Percentiles rank a stretch among this genome's conserved stretches.
Conservation (phyloP, 2,888 invertebrate species). For the Catocala sponsa region DNA sequence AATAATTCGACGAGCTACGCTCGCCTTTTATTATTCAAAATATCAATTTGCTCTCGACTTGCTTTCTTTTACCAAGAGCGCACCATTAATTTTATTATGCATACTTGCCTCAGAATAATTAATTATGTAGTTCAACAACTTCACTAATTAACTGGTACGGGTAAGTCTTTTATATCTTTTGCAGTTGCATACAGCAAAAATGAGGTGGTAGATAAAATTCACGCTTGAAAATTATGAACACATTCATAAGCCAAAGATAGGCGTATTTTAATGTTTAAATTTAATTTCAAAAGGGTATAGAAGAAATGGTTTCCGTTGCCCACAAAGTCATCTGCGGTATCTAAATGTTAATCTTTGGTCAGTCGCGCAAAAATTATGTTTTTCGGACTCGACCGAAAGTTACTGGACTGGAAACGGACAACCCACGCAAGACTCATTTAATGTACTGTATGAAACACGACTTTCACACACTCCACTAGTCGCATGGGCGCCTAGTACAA, state of each 20-base stretch:
- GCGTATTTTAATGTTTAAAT: conserved; percentile 44
- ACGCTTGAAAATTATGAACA: conserved; percentile 16
- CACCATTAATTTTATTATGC: conserved; percentile 61
- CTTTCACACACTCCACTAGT: conserved; percentile 35
- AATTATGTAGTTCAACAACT: conserved; percentile 50
- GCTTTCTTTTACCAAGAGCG: conserved; percentile 73
- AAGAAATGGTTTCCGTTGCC: conserved; percentile 72
- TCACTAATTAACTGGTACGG: conserved; percentile 10
- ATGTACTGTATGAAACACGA: conserved; percentile 56
- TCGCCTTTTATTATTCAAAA: conserved; percentile 87
- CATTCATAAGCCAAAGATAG: conserved; percentile 25
- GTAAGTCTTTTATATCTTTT: conserved; percentile 10
- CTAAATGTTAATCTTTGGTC: conserved; percentile 87
- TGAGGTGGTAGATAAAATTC: neutral
- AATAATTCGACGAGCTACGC: conserved; percentile 79
- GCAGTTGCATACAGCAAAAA: neutral
- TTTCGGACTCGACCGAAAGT: conserved; percentile 78
- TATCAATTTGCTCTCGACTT: conserved; percentile 82
- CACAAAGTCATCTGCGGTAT: conserved; percentile 80
- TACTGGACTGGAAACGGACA: conserved; percentile 73
- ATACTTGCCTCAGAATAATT: conserved; percentile 51
- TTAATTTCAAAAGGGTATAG: conserved; percentile 62
- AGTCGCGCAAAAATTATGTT: conserved; percentile 87
- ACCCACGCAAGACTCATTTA: conserved; percentile 74
- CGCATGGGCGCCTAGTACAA: conserved; percentile 19